These are phyloP conservation scores for Trachymyrmex cornetzi DNA, from an alignment of 1,140 invertebrate species.

Conservation along the genomic window DNA sequence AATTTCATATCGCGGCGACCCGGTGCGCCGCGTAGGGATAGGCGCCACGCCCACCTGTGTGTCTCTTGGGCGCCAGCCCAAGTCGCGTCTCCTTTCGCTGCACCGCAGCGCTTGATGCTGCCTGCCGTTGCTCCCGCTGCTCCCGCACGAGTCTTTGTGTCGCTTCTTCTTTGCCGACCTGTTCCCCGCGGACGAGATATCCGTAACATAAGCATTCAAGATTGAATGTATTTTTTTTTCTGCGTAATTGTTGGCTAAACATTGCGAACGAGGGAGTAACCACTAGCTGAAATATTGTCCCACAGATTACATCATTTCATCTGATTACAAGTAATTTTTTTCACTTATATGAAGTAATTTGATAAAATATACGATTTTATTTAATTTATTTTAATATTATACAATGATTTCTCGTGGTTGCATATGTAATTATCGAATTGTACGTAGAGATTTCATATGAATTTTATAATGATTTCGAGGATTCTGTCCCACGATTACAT, in stretches of 20 bases:
- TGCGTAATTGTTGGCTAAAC: background rate
- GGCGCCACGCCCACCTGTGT: conserved; percentile 82
- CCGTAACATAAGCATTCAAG: background rate
- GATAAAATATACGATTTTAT: too few species aligned
- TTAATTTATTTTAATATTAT: too few species aligned
- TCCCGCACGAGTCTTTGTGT: conserved; percentile 27
- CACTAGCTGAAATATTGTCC: too few species aligned
- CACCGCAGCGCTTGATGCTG: conserved; percentile 61
- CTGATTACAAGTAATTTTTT: too few species aligned
- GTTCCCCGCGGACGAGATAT: conserved; percentile 5
- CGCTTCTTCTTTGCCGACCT: conserved; percentile 2
- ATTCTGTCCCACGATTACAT: too few species aligned
- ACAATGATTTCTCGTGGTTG: too few species aligned
- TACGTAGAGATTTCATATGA: too few species aligned
- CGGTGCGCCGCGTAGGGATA: conserved; percentile 80
- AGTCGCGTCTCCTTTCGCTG: conserved; percentile 68
- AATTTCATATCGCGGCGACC: conserved; percentile 81
- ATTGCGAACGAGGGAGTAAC: too few species aligned
- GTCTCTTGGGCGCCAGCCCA: conserved; percentile 73
- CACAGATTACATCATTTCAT: too few species aligned
- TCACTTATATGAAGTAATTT: too few species aligned
- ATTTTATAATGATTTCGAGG: too few species aligned
- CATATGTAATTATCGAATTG: too few species aligned
- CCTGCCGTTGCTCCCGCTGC: conserved; percentile 33
- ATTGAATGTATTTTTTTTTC: background rate